Evolutionary conservation across 1,140 invertebrate species (phyloP).

Genomic region (Saccostrea glomerata): DNA sequence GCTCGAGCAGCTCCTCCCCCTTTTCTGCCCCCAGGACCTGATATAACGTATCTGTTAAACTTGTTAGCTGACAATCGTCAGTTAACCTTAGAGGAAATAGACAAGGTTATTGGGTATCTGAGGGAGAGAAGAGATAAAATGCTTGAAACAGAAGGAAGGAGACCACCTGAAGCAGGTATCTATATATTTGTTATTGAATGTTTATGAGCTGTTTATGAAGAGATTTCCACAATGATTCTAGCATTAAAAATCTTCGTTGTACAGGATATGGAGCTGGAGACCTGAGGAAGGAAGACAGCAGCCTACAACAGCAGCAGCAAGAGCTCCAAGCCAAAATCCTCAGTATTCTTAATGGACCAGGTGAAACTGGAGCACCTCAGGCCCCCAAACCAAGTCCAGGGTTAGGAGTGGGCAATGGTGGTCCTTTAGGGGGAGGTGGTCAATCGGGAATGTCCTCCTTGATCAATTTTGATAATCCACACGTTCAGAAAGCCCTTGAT

Average conservation of each 20-base stretch:
- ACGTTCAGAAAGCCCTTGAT: conserved; percentile 79
- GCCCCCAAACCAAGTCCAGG: conserved; percentile 41
- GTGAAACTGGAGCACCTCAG: conserved; percentile 52
- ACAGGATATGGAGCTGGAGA: conserved; percentile 35
- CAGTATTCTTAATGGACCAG: conserved; percentile 82
- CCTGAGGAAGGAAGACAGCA: conserved; percentile 45
- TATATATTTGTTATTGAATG: neutral
- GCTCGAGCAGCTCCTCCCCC: conserved; percentile 45
- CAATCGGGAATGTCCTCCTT: conserved; percentile 57
- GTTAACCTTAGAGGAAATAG: conserved; percentile 89
- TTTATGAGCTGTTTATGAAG: neutral
- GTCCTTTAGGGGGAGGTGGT: neutral
- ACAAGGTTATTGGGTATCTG: conserved; percentile 89
- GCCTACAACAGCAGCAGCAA: conserved; percentile 79
- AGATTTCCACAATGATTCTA: neutral
- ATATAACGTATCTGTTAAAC: conserved; percentile 86
- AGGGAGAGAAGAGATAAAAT: conserved; percentile 84
- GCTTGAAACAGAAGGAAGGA: conserved; percentile 60
- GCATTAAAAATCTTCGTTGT: neutral
- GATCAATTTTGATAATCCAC: conserved; percentile 80
- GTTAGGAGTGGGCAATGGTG: conserved; percentile 33
- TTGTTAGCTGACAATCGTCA: conserved; percentile 88
- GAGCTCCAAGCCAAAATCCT: conserved; percentile 92
- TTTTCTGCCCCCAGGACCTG: conserved; percentile 66
- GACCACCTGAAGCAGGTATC: conserved; percentile 24